Conservation (phyloP, 2,113 vertebrate genomes). For the Heterocephalus glaber region DNA sequence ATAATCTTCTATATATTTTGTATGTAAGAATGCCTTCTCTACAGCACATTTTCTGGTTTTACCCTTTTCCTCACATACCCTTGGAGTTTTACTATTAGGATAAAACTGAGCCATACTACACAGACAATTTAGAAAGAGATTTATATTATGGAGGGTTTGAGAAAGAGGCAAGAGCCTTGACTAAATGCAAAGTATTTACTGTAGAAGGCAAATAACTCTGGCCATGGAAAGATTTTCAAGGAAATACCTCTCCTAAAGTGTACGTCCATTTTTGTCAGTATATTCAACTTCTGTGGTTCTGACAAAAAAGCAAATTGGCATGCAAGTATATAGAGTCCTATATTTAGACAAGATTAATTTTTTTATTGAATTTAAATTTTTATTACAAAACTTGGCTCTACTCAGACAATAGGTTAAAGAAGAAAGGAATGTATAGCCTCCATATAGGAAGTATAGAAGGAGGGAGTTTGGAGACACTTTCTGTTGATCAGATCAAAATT, state of each 20-base stretch:
- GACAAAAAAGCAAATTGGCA: neutral
- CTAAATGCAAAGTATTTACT: neutral
- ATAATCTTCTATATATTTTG: neutral
- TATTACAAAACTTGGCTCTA: neutral
- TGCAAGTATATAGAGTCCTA: neutral
- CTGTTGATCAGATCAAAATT: neutral
- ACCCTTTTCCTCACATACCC: rapidly evolving
- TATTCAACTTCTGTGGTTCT: neutral
- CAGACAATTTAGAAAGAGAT: neutral
- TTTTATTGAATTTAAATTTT: neutral
- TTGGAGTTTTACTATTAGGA: neutral
- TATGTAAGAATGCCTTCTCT: neutral
- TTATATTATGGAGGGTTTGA: neutral
- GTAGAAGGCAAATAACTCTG: neutral
- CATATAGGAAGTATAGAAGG: neutral
- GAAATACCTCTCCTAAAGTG: neutral
- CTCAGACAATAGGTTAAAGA: neutral
- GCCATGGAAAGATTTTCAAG: neutral
- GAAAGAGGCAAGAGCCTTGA: neutral
- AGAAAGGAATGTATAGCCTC: neutral
- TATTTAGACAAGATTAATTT: neutral
- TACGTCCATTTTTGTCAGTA: neutral
- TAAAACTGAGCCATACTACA: neutral
- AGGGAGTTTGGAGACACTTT: neutral
- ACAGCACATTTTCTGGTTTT: neutral